Percentiles rank a stretch among this genome's conserved stretches.
phyloP scores from a whole-genome alignment of 2,797 vertebrate genomes.

The Intellagama lesueurii region DNA sequence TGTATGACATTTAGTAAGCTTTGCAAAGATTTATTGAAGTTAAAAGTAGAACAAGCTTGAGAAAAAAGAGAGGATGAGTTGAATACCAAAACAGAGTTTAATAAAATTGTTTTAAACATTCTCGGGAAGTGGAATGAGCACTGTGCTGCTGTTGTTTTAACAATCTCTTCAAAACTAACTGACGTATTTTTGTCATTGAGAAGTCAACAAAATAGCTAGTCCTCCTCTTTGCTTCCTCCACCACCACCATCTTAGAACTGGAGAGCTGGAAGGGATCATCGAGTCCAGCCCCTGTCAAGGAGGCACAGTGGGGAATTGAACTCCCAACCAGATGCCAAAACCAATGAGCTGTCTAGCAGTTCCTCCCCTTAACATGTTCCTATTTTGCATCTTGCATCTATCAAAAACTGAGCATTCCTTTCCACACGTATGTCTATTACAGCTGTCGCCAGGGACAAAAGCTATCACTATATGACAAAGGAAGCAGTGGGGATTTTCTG shows the following conservation, averaged over 20 bases:
- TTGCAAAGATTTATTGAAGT: neutral
- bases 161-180: neutral
- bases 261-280: no score
- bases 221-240: no score
- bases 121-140: neutral
- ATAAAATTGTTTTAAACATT: neutral
- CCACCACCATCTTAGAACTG: no score
- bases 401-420: neutral
- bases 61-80: neutral
- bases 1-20: neutral
- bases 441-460: neutral
- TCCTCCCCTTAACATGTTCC: neutral
- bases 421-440: neutral
- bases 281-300: no score
- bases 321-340: no score
- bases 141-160: neutral
- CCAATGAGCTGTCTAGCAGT: neutral
- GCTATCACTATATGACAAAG: no score
- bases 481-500: neutral
- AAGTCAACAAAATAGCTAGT: neutral
- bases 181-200: neutral
- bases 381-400: neutral
- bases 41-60: neutral
- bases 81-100: neutral
- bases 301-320: no score